A percentile compares a stretch with the other conserved stretches of the same genome.
These are phyloP conservation scores for Rhabdornis inornatus DNA, from an alignment of 2,113 vertebrate species.

Conservation along the genomic window DNA sequence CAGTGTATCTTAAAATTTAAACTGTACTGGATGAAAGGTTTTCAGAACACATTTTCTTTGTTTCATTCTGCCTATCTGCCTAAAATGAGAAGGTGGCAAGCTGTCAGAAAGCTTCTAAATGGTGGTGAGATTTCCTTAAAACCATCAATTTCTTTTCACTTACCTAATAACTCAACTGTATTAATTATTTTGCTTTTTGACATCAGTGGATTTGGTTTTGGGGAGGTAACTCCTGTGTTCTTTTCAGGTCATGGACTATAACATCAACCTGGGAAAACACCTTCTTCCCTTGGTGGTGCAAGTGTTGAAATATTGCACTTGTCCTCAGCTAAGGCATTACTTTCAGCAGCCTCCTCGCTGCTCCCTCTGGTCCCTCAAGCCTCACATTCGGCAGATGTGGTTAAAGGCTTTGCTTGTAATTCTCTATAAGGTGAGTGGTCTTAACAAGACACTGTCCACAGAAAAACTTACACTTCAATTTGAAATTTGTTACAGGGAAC, in stretches of 20 bases:
- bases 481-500: neutral
- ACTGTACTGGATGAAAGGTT: neutral
- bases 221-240: neutral
- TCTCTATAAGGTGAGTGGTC: slow-evolving; percentile 89
- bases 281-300: slow-evolving; percentile 96
- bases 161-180: neutral
- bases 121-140: neutral
- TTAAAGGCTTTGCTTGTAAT: slow-evolving; percentile 95
- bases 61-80: neutral
- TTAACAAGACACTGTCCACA: neutral
- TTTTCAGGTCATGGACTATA: slow-evolving; percentile 96
- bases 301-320: slow-evolving; percentile 95
- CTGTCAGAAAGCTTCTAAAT: neutral
- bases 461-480: neutral
- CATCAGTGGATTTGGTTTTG: neutral
- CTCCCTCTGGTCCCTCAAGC: slow-evolving; percentile 93
- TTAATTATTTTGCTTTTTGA: neutral
- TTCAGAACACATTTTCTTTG: neutral
- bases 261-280: slow-evolving; percentile 94
- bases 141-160: neutral
- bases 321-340: slow-evolving; percentile 96
- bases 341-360: slow-evolving; percentile 98
- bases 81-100: neutral
- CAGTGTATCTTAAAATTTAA: neutral
- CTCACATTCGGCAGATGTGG: slow-evolving; percentile 98